Percentiles rank a stretch among this genome's conserved stretches.
Conservation (phyloP, 2,888 invertebrate genomes). For the Philopedon plagiatum region DNA sequence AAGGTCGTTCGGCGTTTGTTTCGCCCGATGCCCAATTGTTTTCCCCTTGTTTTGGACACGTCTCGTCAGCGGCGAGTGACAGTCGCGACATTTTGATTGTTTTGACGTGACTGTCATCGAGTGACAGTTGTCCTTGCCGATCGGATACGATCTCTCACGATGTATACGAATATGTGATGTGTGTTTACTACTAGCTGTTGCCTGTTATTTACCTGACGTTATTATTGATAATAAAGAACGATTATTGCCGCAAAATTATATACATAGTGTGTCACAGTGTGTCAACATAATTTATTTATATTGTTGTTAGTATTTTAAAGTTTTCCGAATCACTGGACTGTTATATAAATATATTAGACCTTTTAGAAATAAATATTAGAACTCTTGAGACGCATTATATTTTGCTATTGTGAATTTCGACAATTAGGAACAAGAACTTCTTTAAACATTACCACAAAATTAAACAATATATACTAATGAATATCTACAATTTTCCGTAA, state of each 20-base stretch:
- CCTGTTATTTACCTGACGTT: conserved; percentile 34
- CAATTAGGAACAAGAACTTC: neutral
- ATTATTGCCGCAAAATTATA: neutral
- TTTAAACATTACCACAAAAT: neutral
- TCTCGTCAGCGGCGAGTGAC: conserved; percentile 41
- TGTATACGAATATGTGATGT: conserved; percentile 50
- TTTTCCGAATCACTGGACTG: neutral
- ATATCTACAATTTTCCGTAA: no score
- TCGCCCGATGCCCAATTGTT: conserved; percentile 44
- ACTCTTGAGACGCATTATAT: neutral
- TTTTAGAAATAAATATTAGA: neutral
- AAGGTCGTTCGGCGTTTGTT: conserved; percentile 62
- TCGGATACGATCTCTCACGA: conserved; percentile 39
- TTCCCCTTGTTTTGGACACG: conserved; percentile 30
- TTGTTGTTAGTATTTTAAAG: neutral
- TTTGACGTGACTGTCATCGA: conserved; percentile 41
- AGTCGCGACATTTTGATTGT: conserved; percentile 35
- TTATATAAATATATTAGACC: neutral
- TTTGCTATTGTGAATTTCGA: neutral
- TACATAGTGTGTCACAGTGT: neutral
- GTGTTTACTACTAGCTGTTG: conserved; percentile 27
- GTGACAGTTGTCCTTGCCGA: conserved; percentile 42
- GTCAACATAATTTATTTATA: neutral
- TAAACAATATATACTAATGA: neutral
- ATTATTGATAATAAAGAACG: conserved; percentile 11